Evolutionary conservation across 2,888 invertebrate species (phyloP), one percentile per base, ranked within the genome.

Genomic region (Thymelicus lineola): DNA sequence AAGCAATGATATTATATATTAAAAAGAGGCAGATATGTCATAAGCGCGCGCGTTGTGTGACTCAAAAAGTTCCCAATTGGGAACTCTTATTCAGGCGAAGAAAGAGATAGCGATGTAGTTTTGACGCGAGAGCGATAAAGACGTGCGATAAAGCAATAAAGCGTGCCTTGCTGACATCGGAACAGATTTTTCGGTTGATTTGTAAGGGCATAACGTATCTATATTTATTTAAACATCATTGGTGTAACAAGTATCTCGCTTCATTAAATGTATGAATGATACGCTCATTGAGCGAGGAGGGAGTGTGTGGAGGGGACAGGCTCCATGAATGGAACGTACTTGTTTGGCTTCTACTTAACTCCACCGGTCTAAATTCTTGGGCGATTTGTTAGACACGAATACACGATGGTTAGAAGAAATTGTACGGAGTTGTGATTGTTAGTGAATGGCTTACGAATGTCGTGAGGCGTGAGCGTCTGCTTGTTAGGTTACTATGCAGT

Each of bases 231-330:
- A n/a, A n/a, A n/a, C n/a, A n/a, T n/a, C n/a, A n/a, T n/a, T n/a
- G n/a, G 74, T 75, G 75, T 75, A 70, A 75, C 72, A 75, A 75
- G 74, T 76, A 73, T 62, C 72, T 77, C 77, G 79, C 75, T 80
- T 77, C 80, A 80, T 80, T 82, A 79, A 80, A 76, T 74, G 74
- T 76, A 76, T 80, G 79, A 80, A 80, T 81, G 81, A 82, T 78
- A 79, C 76, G 78, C 75, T 79, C 76, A 72, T 75, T 78, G 78
- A 77, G 73, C 42, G 42, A 10, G 42, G 9, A 1, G 7, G 6
- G 38, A 7, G 74, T 66, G 72, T 66, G 71, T 46, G 76, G 73
- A 71, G 71, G 72, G 76, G 77, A 75, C 73, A 73, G 75, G 74
- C 76, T 76, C 71, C 74, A 80, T 81, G 77, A 81, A 81, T 81